Conservation (phyloP, 1,140 invertebrate species). For the Mycetomoellerius zeteki region DNA sequence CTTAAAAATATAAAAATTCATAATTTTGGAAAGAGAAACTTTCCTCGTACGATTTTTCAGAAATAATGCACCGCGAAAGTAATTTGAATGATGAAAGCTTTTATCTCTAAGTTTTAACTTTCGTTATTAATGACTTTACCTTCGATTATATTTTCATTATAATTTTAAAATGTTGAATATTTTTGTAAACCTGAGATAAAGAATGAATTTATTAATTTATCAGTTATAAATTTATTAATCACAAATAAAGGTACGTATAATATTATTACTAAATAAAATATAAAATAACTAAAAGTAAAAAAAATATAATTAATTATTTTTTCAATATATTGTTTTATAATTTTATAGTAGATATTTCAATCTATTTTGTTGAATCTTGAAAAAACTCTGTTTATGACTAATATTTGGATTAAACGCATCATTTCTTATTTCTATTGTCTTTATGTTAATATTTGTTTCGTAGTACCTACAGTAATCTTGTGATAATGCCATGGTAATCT, state of each 20-base stretch:
- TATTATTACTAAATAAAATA: neutral
- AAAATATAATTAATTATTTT: neutral
- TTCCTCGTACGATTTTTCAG: constrained; percentile 35
- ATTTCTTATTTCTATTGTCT: neutral
- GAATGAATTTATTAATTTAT: neutral
- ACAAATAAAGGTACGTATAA: neutral
- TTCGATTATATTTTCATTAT: neutral
- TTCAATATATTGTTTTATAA: neutral
- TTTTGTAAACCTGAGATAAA: neutral
- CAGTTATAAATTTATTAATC: neutral
- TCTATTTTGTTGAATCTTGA: neutral
- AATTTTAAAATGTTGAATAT: constrained; percentile 17
- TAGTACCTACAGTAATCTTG: neutral
- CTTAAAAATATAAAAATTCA: constrained; percentile 59
- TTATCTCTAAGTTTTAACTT: constrained; percentile 34
- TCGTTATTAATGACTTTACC: constrained; percentile 35
- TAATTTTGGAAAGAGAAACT: constrained; percentile 22
- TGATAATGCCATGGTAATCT: constrained; percentile 9
- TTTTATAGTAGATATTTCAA: neutral
- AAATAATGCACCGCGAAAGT: constrained; percentile 13
- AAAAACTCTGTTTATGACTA: neutral
- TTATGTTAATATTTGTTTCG: neutral
- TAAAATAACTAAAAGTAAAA: neutral
- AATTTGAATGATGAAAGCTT: constrained; percentile 20
- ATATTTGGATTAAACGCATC: neutral